Evolutionary conservation across 2,113 vertebrate genomes (phyloP), one percentile per base, ranked within the genome.

Genomic region (Oplegnathus fasciatus): DNA sequence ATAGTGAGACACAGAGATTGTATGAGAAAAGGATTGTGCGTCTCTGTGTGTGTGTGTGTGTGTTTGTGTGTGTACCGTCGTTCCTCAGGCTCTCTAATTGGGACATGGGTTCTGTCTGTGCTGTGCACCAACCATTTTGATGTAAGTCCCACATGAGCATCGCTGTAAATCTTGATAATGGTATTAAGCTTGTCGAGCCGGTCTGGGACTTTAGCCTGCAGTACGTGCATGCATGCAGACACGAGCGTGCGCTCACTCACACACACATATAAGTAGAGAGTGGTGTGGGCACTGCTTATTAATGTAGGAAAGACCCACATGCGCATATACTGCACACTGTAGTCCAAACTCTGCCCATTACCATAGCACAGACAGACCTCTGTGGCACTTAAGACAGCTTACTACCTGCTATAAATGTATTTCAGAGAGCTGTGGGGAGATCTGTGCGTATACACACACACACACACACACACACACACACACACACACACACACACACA

Each of bases 161-260:
- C 6, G 65, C 91, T 93, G 93, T 94, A 94, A 94, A 94, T 94
- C 92, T 94, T 94, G 91, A 94, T 94, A 93, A 93, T 91, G 88
- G 89, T 89, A 91, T 92, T 92, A 94, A 92, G 90, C 91, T 90
- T 86, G 87, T 92, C 62, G 79, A 90, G 91, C 81, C 67, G 69
- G 86, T 88, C 86, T 86, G 90, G 83, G 89, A 91, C 84, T 89
- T 75, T 68, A 85, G 75, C 82, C 86, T 74, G 73, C 77, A 76
- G 50, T 84, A 77, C 2, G 60, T 70, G 70, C 40, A 46, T 54
- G 70, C 75, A 65, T 55, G 48, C 57, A 28, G 60, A 32, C 67
- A 66, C 78, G 55, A 72, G 58, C 34, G 48, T 60, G 30, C 66
- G 64, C 64, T 60, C 28, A 50, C 28, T 62, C 54, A 75, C 68